Percentiles rank a stretch among this genome's conserved stretches.
phyloP scores from a whole-genome alignment of 2,113 vertebrate species.

The Spheniscus mendiculus region DNA sequence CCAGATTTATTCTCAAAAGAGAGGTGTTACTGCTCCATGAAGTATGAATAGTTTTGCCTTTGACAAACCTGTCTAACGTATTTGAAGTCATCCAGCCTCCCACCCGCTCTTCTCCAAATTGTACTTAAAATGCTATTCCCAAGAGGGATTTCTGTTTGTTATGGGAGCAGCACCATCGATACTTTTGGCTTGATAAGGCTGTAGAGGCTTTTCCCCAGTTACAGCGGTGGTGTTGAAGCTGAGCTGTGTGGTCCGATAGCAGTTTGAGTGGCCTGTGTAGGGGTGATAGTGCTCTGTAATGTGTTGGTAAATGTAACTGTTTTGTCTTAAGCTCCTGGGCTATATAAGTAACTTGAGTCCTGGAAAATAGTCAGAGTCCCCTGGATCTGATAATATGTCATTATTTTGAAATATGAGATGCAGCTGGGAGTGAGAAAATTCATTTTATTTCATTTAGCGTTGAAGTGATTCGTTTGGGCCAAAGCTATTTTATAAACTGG shows the following conservation, averaged over 20 bases:
- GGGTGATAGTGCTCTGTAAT: not conserved
- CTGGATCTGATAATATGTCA: not conserved
- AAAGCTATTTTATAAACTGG: slow-evolving; percentile 99
- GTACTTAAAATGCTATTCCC: not conserved
- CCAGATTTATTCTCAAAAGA: not conserved
- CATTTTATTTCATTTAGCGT: slow-evolving; percentile 73
- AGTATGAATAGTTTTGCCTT: not conserved
- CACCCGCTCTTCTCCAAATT: not conserved
- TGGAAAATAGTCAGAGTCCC: not conserved
- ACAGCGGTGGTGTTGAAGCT: not conserved
- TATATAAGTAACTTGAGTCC: not conserved
- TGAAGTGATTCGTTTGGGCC: slow-evolving; percentile 93
- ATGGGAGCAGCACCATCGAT: not conserved
- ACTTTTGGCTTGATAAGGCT: too few relatives aligned
- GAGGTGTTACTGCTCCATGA: not conserved
- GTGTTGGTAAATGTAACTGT: too few relatives aligned
- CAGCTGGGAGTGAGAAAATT: not conserved
- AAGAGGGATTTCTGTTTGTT: not conserved
- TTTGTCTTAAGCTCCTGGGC: not conserved
- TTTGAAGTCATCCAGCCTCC: not conserved
- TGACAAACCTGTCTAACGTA: not conserved
- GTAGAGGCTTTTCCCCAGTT: not conserved
- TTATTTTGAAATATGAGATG: not conserved
- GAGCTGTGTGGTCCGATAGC: not conserved
- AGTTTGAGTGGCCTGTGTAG: not conserved